Conservation (phyloP, 2,797 vertebrate species). For the Myotis vivesi region DNA sequence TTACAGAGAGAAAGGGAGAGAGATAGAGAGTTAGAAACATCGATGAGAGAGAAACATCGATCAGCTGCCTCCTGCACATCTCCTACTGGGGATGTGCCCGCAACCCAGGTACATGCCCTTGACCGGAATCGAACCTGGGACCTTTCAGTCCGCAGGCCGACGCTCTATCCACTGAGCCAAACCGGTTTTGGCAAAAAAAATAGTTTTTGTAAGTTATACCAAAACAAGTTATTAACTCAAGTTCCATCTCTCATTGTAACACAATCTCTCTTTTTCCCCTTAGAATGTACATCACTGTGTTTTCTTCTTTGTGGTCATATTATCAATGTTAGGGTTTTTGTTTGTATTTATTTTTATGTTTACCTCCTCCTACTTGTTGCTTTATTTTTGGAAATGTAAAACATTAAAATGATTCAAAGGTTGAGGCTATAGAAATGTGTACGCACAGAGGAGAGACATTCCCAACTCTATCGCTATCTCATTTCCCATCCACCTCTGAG, state of each 20-base stretch:
- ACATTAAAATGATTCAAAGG: background rate
- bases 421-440: background rate
- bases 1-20: too few species aligned
- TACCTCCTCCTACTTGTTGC: background rate
- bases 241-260: background rate
- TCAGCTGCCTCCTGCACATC: too few species aligned
- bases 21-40: too few species aligned
- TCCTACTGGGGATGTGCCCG: too few species aligned
- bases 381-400: background rate
- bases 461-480: background rate
- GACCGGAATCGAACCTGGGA: too few species aligned
- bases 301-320: background rate
- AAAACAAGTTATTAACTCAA: background rate
- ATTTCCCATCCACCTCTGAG: background rate
- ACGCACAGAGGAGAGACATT: background rate
- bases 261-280: background rate
- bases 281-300: background rate
- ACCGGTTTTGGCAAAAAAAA: too few species aligned
- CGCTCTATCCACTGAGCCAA: too few species aligned
- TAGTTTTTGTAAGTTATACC: background rate
- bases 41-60: too few species aligned
- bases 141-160: too few species aligned
- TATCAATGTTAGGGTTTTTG: background rate
- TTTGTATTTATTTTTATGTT: background rate
- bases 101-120: too few species aligned